Conservation (phyloP, 37 sponge, comb jelly and placozoan genomes). For the Corticium candelabrum region DNA sequence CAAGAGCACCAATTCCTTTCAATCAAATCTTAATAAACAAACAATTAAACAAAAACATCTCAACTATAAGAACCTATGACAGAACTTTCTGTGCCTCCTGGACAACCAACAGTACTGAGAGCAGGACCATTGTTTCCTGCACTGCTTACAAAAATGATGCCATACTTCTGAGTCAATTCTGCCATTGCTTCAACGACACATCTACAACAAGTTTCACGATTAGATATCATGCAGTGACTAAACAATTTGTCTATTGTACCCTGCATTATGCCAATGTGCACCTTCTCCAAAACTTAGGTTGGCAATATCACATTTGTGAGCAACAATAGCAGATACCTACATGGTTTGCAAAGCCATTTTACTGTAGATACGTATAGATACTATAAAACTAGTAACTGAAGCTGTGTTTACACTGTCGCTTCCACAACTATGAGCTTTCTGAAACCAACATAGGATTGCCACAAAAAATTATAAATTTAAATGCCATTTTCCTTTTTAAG, state of each 20-base stretch:
- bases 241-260: no score
- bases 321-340: conserved; percentile 44
- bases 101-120: conserved; percentile 82
- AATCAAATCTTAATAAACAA: background rate
- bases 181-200: background rate
- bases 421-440: no score
- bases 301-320: conserved; percentile 62
- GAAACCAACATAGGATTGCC: no score
- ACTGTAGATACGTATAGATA: no score
- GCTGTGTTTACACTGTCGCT: no score
- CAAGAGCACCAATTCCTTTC: conserved; percentile 77
- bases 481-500: no score
- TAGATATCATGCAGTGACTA: background rate
- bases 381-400: no score
- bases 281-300: conserved; percentile 92
- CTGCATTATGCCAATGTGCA: conserved; percentile 68
- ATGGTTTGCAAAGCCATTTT: no score
- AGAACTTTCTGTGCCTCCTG: conserved; percentile 72
- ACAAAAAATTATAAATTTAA: no score
- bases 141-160: conserved; percentile 78
- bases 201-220: background rate
- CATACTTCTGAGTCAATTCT: conserved; percentile 55
- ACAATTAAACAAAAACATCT: background rate
- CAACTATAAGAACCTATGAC: conserved; percentile 24
- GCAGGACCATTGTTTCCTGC: conserved; percentile 94